Percentiles rank a stretch among this genome's conserved stretches.
Conservation (phyloP, 2,797 vertebrate species). For the Alosa sapidissima region DNA sequence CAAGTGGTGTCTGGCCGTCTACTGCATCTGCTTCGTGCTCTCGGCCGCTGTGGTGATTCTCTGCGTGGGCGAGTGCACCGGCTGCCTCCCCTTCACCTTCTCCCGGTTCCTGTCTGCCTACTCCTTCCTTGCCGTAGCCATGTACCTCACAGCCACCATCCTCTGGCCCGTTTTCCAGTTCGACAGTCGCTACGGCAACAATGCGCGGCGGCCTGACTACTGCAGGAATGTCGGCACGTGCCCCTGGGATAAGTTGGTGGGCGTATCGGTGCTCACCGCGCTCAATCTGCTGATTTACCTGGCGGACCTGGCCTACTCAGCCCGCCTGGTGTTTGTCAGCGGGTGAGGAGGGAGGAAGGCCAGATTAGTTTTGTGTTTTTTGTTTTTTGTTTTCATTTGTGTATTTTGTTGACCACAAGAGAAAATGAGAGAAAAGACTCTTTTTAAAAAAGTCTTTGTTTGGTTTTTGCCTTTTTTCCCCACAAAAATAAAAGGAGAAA, state of each 20-base stretch:
- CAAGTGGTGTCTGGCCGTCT: slow-evolving; percentile 88
- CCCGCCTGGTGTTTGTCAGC: slow-evolving; percentile 70
- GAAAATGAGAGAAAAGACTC: not conserved
- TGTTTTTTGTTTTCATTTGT: not conserved
- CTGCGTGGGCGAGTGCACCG: slow-evolving; percentile 83
- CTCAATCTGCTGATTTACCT: slow-evolving; percentile 77
- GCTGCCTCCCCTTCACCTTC: slow-evolving; percentile 80
- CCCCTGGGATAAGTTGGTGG: slow-evolving; percentile 47
- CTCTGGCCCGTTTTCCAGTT: slow-evolving; percentile 89
- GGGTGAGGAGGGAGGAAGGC: slow-evolving; percentile 47
- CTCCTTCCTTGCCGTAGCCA: slow-evolving; percentile 75
- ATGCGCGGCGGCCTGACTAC: accelerated
- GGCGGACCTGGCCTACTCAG: slow-evolving; percentile 70
- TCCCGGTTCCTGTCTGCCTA: slow-evolving; percentile 82
- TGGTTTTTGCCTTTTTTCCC: not conserved
- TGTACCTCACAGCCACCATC: slow-evolving; percentile 81
- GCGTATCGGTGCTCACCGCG: slow-evolving; percentile 65
- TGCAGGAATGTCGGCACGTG: accelerated
- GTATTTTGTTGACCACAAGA: not conserved
- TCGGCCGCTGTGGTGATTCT: slow-evolving; percentile 82
- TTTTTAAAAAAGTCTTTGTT: not conserved
- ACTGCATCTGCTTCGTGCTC: slow-evolving; percentile 89
- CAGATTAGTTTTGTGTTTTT: not conserved
- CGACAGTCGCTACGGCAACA: slow-evolving; percentile 33
- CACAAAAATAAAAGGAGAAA: not conserved